These are phyloP conservation scores for Xestia sexstrigata DNA, from an alignment of 2,888 invertebrate genomes.

Conservation along the genomic window DNA sequence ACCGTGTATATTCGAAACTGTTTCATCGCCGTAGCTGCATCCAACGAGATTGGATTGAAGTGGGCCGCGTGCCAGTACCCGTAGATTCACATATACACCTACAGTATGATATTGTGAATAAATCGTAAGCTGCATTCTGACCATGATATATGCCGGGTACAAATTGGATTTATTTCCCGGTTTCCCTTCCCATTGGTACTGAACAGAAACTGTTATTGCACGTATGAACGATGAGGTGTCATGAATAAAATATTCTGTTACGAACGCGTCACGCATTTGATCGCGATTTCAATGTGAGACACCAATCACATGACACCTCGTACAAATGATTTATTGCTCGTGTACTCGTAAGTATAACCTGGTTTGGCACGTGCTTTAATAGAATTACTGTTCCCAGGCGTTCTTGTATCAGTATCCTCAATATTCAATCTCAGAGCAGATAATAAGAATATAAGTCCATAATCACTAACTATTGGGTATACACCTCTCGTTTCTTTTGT, in stretches of 20 bases:
- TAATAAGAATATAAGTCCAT: no score
- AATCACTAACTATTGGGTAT: no score
- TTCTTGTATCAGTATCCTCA: not conserved
- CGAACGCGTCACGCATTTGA: slow-evolving; percentile 82
- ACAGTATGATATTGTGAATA: slow-evolving; percentile 81
- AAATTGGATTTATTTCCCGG: slow-evolving; percentile 89
- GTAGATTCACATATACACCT: slow-evolving; percentile 54
- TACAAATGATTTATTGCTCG: slow-evolving; percentile 64
- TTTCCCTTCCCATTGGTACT: slow-evolving; percentile 83
- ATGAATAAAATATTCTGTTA: slow-evolving; percentile 85
- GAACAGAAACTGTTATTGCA: slow-evolving; percentile 87
- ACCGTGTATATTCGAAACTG: slow-evolving; percentile 62
- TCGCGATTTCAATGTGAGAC: slow-evolving; percentile 77
- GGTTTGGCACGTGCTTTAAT: slow-evolving; percentile 32
- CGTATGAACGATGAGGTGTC: slow-evolving; percentile 87
- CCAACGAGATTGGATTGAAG: slow-evolving; percentile 79
- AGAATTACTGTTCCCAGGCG: slow-evolving; percentile 40
- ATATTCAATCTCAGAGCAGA: not conserved
- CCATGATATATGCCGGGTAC: slow-evolving; percentile 88
- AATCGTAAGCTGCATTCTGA: slow-evolving; percentile 84
- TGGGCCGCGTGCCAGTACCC: slow-evolving; percentile 75
- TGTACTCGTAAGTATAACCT: slow-evolving; percentile 45
- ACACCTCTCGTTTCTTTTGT: no score
- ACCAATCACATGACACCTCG: slow-evolving; percentile 71
- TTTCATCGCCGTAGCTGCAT: slow-evolving; percentile 69